Evolutionary conservation across 1,140 invertebrate genomes (phyloP).

Genomic region (Leptopilina boulardi): DNA sequence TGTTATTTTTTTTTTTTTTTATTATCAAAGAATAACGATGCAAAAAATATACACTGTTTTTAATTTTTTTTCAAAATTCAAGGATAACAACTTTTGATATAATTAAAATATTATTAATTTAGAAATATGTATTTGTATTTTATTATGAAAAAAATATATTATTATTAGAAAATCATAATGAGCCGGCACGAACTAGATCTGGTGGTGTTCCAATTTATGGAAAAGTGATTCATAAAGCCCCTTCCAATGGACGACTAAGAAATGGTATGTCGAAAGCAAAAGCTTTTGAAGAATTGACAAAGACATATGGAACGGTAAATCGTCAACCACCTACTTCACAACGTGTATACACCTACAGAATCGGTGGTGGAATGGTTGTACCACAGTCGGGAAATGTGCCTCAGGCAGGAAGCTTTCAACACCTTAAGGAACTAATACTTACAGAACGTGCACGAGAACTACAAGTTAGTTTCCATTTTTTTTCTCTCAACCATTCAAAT

Average conservation of each 20-base stretch:
- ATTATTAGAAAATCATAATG: conserved; percentile 50
- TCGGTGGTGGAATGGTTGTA: conserved; percentile 55
- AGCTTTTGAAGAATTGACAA: conserved; percentile 74
- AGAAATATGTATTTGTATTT: no score
- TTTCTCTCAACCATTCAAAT: conserved; percentile 4
- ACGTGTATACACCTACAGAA: conserved; percentile 58
- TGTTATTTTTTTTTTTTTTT: conserved; percentile 43
- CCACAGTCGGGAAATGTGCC: conserved; percentile 65
- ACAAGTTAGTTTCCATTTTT: conserved; percentile 58
- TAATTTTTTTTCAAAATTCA: no score
- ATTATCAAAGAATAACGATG: no score
- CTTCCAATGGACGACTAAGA: conserved; percentile 69
- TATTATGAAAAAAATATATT: no score
- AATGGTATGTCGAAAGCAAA: conserved; percentile 67
- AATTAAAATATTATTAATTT: no score
- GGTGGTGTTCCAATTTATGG: conserved; percentile 78
- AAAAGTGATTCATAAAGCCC: conserved; percentile 79
- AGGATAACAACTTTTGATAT: no score
- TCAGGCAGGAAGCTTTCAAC: conserved; percentile 81
- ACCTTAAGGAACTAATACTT: conserved; percentile 79
- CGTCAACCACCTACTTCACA: conserved; percentile 65
- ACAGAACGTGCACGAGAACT: conserved; percentile 82
- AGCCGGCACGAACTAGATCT: conserved; percentile 55
- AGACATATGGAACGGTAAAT: conserved; percentile 73
- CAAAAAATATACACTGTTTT: no score